Evolutionary conservation across 2,797 vertebrate species (phyloP).

Genomic region (Podargus strigoides): DNA sequence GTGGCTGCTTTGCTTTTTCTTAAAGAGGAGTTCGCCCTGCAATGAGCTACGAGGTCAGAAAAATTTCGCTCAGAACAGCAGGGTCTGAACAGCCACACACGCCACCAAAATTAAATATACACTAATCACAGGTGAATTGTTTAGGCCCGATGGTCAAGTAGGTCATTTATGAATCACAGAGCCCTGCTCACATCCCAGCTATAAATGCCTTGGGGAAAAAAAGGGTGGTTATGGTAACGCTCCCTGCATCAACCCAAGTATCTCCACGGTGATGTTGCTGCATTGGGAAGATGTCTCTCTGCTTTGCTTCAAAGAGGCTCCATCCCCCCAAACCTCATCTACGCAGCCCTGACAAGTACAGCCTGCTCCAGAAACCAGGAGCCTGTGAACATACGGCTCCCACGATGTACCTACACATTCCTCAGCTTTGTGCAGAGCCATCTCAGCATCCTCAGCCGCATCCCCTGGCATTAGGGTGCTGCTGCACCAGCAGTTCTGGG

Average conservation of each 20-base stretch:
- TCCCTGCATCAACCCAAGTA: not conserved
- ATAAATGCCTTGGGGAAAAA: not conserved
- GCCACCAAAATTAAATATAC: not conserved
- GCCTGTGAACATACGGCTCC: not conserved
- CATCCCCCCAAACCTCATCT: not conserved
- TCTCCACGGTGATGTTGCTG: not conserved
- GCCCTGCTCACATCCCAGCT: not conserved
- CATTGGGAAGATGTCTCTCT: not conserved
- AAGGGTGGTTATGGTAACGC: not conserved
- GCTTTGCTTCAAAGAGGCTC: not conserved
- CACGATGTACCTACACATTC: not conserved
- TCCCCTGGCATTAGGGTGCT: not conserved
- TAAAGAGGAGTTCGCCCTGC: not conserved
- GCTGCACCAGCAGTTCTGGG: not conserved
- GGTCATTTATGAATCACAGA: not conserved
- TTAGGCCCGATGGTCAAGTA: accelerated
- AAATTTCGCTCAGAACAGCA: not conserved
- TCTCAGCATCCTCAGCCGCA: not conserved
- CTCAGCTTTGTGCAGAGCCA: not conserved
- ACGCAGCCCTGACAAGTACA: not conserved
- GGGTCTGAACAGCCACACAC: not conserved
- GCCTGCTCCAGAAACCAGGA: not conserved
- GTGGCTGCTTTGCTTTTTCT: not conserved
- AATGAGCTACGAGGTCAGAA: not conserved
- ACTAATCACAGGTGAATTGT: not conserved